A percentile compares a stretch with the other conserved stretches of the same genome.
These are phyloP conservation scores for Sarcophaga caerulescens DNA, from an alignment of 2,888 invertebrate genomes.

Conservation along the genomic window DNA sequence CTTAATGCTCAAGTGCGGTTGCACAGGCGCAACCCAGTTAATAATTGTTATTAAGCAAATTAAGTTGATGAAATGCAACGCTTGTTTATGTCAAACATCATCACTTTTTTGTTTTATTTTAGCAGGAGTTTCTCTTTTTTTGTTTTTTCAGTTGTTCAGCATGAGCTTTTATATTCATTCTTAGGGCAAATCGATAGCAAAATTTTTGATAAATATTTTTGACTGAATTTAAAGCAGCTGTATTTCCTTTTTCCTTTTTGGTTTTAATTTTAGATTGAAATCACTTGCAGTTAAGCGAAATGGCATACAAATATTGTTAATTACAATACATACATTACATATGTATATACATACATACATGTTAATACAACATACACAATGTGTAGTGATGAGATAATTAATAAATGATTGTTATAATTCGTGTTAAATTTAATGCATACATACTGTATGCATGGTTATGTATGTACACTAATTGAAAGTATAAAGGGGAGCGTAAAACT, in stretches of 20 bases:
- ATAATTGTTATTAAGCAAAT: constrained; percentile 79
- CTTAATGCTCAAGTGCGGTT: constrained; percentile 67
- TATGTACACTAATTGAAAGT: no score
- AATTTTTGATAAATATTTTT: not conserved
- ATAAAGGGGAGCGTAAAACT: no score
- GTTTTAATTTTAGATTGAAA: not conserved
- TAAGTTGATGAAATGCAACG: constrained; percentile 75
- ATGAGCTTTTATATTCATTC: constrained; percentile 22
- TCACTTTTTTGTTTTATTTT: constrained; percentile 42
- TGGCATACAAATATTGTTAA: not conserved
- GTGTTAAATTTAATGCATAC: no score
- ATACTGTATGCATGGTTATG: no score
- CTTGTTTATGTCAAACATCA: constrained; percentile 76
- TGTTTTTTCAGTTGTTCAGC: not conserved
- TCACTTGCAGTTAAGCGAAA: not conserved
- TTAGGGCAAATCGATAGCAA: constrained; percentile 57
- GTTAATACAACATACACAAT: no score
- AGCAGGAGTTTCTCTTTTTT: not conserved
- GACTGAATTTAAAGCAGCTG: not conserved
- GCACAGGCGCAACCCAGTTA: constrained; percentile 73
- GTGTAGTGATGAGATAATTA: no score
- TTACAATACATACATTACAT: no score
- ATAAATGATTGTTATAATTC: no score
- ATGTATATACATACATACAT: no score
- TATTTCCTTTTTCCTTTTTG: not conserved